A percentile compares a stretch with the other conserved stretches of the same genome.
Conservation (phyloP, 2,888 invertebrate genomes). For the Drosophila helvetica region DNA sequence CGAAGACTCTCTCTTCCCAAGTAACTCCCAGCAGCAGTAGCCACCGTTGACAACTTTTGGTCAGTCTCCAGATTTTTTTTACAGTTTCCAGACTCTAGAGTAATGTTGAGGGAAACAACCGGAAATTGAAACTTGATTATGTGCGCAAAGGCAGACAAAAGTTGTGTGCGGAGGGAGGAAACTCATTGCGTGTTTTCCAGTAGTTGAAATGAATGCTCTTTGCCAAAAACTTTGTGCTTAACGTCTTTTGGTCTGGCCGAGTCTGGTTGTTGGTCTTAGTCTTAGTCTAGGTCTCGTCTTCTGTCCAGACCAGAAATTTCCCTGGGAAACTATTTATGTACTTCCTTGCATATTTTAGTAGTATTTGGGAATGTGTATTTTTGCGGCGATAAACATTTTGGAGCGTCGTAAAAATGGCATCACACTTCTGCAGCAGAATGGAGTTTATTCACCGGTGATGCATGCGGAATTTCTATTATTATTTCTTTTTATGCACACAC, state of each 20-base stretch:
- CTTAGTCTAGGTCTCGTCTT: not conserved
- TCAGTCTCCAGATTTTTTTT: conserved; percentile 47
- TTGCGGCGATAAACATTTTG: conserved; percentile 2
- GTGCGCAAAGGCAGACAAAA: conserved; percentile 76
- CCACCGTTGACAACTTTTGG: conserved; percentile 70
- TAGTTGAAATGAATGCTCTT: conserved; percentile 75
- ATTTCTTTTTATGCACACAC: not conserved
- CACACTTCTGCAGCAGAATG: conserved; percentile 11
- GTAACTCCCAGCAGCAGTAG: conserved; percentile 36
- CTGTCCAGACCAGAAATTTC: conserved; percentile 4
- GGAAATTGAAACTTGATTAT: conserved; percentile 83
- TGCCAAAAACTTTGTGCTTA: conserved; percentile 68
- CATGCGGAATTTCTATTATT: conserved; percentile 71
- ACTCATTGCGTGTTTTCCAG: conserved; percentile 40
- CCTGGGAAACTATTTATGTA: conserved; percentile 71
- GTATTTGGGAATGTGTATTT: conserved; percentile 37
- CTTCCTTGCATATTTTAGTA: conserved; percentile 46
- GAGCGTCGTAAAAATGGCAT: not conserved
- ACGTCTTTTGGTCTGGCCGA: conserved; percentile 36
- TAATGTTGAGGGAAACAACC: conserved; percentile 59
- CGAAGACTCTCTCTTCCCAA: conserved; percentile 29
- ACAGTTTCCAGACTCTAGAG: conserved; percentile 54
- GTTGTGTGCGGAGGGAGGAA: conserved; percentile 45
- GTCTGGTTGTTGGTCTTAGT: conserved; percentile 19
- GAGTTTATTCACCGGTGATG: conserved; percentile 69